Evolutionary conservation across 2,888 invertebrate species (phyloP).

Genomic region (Phyllotreta striolata): DNA sequence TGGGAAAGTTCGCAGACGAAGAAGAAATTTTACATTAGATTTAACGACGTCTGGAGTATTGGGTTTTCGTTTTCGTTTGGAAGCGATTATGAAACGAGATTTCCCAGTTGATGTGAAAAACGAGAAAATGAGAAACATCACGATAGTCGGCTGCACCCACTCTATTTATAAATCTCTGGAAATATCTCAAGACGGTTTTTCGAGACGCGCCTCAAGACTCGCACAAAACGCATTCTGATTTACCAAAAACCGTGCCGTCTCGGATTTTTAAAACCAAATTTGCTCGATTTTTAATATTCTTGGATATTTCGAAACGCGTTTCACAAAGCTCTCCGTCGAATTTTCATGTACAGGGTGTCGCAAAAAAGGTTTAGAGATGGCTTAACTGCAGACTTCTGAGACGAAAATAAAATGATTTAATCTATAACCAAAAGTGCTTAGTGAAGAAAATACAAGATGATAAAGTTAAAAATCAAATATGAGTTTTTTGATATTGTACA

Average conservation of each 20-base stretch:
- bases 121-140: constrained; percentile 40
- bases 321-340: no score
- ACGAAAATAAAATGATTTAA: no score
- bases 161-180: constrained; percentile 59
- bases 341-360: no score
- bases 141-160: constrained; percentile 49
- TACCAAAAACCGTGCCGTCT: constrained; percentile 12
- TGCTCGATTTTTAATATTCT: no score
- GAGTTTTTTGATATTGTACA: no score
- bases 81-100: constrained; percentile 56
- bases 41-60: constrained; percentile 20
- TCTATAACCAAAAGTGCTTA: no score
- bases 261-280: neutral
- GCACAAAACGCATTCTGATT: constrained; percentile 31
- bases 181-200: constrained; percentile 55
- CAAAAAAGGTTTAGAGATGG: no score
- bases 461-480: no score
- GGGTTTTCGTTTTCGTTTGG: constrained; percentile 35
- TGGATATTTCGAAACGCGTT: no score
- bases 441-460: no score
- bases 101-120: constrained; percentile 55
- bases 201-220: constrained; percentile 25
- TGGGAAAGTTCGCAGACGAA: constrained; percentile 15
- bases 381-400: no score
- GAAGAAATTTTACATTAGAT: constrained; percentile 20